Evolutionary conservation across 2,888 invertebrate species (phyloP), one percentile per base, ranked within the genome.

Genomic region (Caenorhabditis sp.): DNA sequence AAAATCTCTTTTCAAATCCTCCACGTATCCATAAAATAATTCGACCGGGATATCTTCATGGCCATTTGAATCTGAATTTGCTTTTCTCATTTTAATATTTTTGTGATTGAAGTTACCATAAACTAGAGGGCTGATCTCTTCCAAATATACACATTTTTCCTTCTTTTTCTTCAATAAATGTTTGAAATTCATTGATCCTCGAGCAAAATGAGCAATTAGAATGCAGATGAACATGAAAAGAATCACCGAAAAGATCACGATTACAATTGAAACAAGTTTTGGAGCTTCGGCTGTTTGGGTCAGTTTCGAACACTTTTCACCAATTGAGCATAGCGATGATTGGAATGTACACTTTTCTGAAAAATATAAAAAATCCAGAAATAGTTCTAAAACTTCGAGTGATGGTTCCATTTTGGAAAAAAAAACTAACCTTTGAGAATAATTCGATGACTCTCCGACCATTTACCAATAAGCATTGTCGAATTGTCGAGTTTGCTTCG

Each of bases 1-100:
- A 59, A 82, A 75, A 53, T 86, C 83, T 53, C 78, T 60, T 43
- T 72, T 69, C 62, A 86, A 61, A 64, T 86, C 83, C 49, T 83
- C 78, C 58, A 80, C 85, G 68, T 84, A 83, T 49, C 83, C 81
- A 51, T 86, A 86, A 76, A 87, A 86, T 10, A 82, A 69, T 59
- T 80, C 81, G 3, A 85, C 82, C 6, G 84, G 81, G 24, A 86
- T 80, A 24, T 83, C 81, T 55, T 82, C 82, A 51, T 71, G 75
- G 10, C 82, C 82, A 5, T 63, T 58, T 0, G 82, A 73, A 61
- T 82, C 81, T 81, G 23, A 43, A n/a, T n/a, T n/a, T 23, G 17
- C 21, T 36, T 60, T 60, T 43, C n/a, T n/a, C n/a, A n/a, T n/a
- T n/a, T n/a, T n/a, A n/a, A n/a, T n/a, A n/a, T n/a, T n/a, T n/a